Conservation (phyloP, 1,140 invertebrate genomes). For the Drosophila elegans region DNA sequence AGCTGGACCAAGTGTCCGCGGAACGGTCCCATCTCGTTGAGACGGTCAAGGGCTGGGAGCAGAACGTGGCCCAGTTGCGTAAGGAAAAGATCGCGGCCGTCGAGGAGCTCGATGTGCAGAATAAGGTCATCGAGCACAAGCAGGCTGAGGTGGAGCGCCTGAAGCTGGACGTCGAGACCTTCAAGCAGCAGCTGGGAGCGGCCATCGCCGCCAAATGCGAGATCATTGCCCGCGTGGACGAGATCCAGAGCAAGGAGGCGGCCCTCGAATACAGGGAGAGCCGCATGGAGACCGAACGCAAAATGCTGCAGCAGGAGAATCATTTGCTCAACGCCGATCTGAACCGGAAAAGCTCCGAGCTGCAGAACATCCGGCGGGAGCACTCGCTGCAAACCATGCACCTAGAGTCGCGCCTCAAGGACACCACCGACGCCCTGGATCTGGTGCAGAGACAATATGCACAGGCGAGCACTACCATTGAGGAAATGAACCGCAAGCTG, state of each 20-base stretch:
- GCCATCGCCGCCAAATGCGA: constrained; percentile 93
- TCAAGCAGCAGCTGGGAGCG: constrained; percentile 88
- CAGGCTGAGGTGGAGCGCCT: constrained; percentile 89
- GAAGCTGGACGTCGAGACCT: constrained; percentile 87
- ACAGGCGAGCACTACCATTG: constrained; percentile 88
- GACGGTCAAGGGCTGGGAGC: constrained; percentile 86
- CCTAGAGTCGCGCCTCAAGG: constrained; percentile 91
- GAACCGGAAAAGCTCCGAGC: constrained; percentile 90
- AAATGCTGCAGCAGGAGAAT: constrained; percentile 91
- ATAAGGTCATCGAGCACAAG: constrained; percentile 89
- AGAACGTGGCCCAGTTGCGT: constrained; percentile 86
- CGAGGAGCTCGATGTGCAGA: constrained; percentile 90
- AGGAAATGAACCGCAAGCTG: constrained; percentile 88
- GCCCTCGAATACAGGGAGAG: constrained; percentile 92
- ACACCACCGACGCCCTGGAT: constrained; percentile 92
- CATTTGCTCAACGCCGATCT: constrained; percentile 91
- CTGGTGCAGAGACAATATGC: constrained; percentile 88
- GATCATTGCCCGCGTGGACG: constrained; percentile 91
- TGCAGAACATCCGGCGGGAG: constrained; percentile 91
- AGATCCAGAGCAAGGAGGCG: constrained; percentile 91
- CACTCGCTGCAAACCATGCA: constrained; percentile 89
- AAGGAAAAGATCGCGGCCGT: constrained; percentile 88
- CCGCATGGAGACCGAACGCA: constrained; percentile 92
- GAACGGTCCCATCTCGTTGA: constrained; percentile 89
- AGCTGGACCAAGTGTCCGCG: constrained; percentile 87